Percentiles rank a stretch among this genome's conserved stretches.
Conservation (phyloP, 23 tunicate species). For the Styela plicata region DNA sequence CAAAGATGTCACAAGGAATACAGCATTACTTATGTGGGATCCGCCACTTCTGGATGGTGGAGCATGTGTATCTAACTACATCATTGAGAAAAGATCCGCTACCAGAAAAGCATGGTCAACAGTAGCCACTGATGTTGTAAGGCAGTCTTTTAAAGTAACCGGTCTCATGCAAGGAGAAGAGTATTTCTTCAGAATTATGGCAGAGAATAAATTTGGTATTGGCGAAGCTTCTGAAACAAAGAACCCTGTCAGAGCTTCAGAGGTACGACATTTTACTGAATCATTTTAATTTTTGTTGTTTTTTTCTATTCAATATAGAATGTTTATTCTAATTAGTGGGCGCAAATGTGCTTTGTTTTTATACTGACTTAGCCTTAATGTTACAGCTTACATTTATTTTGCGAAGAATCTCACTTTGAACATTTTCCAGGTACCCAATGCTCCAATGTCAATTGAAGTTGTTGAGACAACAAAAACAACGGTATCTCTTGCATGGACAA, state of each 20-base stretch:
- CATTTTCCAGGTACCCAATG: conserved; percentile 45
- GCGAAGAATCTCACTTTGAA: too few relatives aligned
- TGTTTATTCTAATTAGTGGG: too few relatives aligned
- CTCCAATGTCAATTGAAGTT: conserved; percentile 61
- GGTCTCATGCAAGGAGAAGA: conserved; percentile 42
- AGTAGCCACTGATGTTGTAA: conserved; percentile 4
- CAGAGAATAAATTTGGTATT: conserved; percentile 40
- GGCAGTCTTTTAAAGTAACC: conserved; percentile 28
- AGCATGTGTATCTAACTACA: conserved; percentile 60
- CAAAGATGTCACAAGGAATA: conserved; percentile 34
- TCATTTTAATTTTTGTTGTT: background rate
- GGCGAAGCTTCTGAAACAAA: conserved; percentile 35
- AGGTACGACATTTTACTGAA: background rate
- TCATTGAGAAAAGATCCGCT: conserved; percentile 80
- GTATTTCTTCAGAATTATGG: conserved; percentile 34
- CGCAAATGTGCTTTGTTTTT: too few relatives aligned
- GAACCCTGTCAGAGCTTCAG: conserved; percentile 30
- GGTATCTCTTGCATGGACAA: conserved; percentile 72
- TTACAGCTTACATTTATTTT: too few relatives aligned
- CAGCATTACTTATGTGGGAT: conserved; percentile 68
- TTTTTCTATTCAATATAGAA: too few relatives aligned
- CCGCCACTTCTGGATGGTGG: conserved; percentile 86
- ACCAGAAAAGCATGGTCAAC: conserved; percentile 25
- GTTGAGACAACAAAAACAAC: conserved; percentile 61
- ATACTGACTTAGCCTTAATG: too few relatives aligned